These are phyloP conservation scores for Betta splendens DNA, from an alignment of 2,797 vertebrate genomes.

Conservation along the genomic window DNA sequence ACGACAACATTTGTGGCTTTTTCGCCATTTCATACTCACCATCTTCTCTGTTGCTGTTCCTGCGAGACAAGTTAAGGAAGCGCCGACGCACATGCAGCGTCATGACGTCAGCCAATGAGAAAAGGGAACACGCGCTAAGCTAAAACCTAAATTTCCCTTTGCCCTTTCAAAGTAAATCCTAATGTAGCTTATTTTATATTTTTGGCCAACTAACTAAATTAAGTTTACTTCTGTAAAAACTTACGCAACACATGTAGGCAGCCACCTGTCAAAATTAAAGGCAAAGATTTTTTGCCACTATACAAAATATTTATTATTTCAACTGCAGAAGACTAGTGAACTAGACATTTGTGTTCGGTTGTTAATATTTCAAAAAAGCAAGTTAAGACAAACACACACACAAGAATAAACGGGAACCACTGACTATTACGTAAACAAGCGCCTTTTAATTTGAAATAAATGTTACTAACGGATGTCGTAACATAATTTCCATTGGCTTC, in stretches of 20 bases:
- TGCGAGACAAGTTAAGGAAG: slow-evolving; percentile 71
- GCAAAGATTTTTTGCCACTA: too few species aligned
- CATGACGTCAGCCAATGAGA: slow-evolving; percentile 51
- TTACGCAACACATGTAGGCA: too few species aligned
- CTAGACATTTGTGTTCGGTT: too few species aligned
- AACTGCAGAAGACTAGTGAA: too few species aligned
- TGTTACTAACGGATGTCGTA: slow-evolving; percentile 7
- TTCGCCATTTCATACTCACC: slow-evolving; percentile 77
- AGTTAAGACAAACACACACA: neutral
- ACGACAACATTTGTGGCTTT: slow-evolving; percentile 12
- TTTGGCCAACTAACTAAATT: too few species aligned
- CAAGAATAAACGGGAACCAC: neutral
- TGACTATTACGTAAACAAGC: neutral
- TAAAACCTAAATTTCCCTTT: neutral
- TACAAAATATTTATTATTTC: too few species aligned
- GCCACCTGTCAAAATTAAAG: too few species aligned
- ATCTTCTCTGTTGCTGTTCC: slow-evolving; percentile 79
- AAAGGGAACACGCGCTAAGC: neutral
- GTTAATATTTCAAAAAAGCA: too few species aligned
- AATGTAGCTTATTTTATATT: too few species aligned
- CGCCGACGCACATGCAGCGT: slow-evolving; percentile 53
- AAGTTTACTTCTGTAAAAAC: too few species aligned
- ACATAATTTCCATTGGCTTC: fast-evolving
- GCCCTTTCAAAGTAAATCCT: slow-evolving; percentile 56
- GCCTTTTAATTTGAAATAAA: slow-evolving; percentile 23